Evolutionary conservation across 2,888 invertebrate species (phyloP), one percentile per base, ranked within the genome.

Genomic region (Piscicola geometra): DNA sequence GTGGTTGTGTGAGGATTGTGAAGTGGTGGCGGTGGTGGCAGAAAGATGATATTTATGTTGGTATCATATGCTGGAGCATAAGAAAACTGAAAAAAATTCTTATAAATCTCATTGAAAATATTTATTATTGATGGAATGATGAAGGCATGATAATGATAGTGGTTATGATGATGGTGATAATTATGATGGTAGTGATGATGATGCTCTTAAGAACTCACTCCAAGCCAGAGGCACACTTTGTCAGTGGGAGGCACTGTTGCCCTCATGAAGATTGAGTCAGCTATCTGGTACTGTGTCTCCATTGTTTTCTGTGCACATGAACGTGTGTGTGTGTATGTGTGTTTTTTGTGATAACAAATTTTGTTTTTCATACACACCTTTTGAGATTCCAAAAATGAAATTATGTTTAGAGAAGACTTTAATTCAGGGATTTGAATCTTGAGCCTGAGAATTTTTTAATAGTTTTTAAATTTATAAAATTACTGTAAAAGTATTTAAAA

Each of bases 371-470:
- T 30, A 64, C 70, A 30, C 79, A 86, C 87, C 83, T 91, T 90
- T 85, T 93, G 92, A 71, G 89, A 88, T 84, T 92, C 91, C 79
- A 98, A 87, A 84, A 93, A 92, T 83, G 92, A 90, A 78, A 98
- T 92, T 90, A 96, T 93, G 83, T 93, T 92, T 80, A 97, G 85
- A 0, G 96, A 93, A 79, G 93, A 90, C 81, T 92, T 91, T 80
- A 97, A 88, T 84, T 98, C 97, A n/a, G 96, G 95, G 80, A 98
- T 92, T 87, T 97, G 96, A 76, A 90, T 90, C 82, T 92, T 91
- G 77, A 98, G 87, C 80, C 89, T 89, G 81, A 52, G 83, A 83
- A 12, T 71, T 47, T 47, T 47, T 47, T 47, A 47, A 47, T 47
- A 47, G 21, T 15, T 15, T 21, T 47, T 21, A 9, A 15, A 47